Evolutionary conservation across 2,113 vertebrate genomes (phyloP).

Genomic region (Macquaria australasica): DNA sequence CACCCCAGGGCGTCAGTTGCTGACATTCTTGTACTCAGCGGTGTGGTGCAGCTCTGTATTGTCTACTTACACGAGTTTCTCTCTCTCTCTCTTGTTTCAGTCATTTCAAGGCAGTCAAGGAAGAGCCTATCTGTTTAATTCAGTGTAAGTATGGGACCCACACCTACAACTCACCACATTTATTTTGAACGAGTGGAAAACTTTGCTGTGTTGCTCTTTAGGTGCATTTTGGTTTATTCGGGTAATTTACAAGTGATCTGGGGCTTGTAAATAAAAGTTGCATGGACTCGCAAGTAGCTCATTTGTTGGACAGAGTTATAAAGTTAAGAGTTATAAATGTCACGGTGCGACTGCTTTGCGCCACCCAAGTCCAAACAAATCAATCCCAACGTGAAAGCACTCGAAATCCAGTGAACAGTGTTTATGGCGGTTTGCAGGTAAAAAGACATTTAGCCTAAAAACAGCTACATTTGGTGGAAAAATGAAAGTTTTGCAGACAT

Average conservation of each 20-base stretch:
- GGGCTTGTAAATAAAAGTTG: conserved; percentile 4
- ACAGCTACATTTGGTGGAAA: not conserved
- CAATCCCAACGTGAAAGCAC: not conserved
- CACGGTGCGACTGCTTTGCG: conserved; percentile 12
- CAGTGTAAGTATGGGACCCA: conserved; percentile 91
- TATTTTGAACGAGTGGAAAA: not conserved
- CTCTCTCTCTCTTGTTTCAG: conserved; percentile 81
- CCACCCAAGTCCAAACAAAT: conserved; percentile 6
- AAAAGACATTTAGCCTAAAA: conserved; percentile 4
- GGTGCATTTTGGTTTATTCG: not conserved
- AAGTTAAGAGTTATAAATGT: not conserved
- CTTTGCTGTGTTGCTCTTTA: not conserved
- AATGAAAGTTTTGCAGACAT: not conserved
- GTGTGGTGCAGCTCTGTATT: conserved; percentile 11
- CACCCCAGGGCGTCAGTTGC: conserved; percentile 38
- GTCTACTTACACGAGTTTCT: conserved; percentile 33
- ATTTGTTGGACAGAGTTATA: not conserved
- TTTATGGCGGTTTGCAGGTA: not conserved
- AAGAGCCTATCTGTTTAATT: conserved; percentile 99
- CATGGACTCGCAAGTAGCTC: not conserved
- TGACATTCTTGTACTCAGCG: conserved; percentile 40
- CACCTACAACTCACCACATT: not conserved
- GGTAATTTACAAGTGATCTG: not conserved
- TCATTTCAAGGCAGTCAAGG: conserved; percentile 99
- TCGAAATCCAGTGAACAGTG: not conserved